Base-by-base conservation (phyloP, 2,113 vertebrate species). In the Rissa tridactyla region DNA sequence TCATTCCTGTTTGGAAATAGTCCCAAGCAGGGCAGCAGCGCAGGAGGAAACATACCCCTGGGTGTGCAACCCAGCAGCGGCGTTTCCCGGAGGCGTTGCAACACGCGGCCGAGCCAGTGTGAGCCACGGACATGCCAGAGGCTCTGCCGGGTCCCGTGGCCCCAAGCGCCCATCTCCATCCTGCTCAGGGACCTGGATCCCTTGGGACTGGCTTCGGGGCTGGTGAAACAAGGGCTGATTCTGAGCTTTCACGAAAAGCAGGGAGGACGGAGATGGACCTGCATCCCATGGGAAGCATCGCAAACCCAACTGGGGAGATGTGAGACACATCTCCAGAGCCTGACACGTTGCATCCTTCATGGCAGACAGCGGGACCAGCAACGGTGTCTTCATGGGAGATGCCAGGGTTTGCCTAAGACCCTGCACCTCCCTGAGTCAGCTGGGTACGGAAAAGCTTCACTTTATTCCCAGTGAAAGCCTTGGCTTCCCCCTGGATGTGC, bases 61-160 rank as follows among this genome's bases (percentile, higher is more conserved):
- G 79, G 25, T 51, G 54, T 32, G 69, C 42, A 55, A 71, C 47
- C 58, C 75, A 13, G 92, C 2, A 5, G 51, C 55, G 11, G 86
- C 2, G 3, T 9, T 89, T 84, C 77, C 94, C 0, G 1, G 52
- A 52, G 89, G 29, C 0, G 0, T 87, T 71, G 55, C 65, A 21
- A 23, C 64, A 49, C 0, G 4, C 0, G 2, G 36, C 69, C 0
- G 9, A 51, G 69, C 36, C 29, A 16, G 76, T 3, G 0, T 3
- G 1, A 60, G 72, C 2, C 32, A 10, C 1, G 30, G 77, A 44
- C 22, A 5, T 0, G 0, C 4, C 83, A 8, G 40, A 1, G 1
- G 49, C 72, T 55, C 62, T 52, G 15, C 65, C 0, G 0, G 13
- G 6, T 36, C 66, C 34, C 66, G 42, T 2, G 57, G 70, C 47